Percentiles rank a stretch among this genome's conserved stretches.
phyloP scores from a whole-genome alignment of 2,888 invertebrate genomes.

The Oscheius sp. region DNA sequence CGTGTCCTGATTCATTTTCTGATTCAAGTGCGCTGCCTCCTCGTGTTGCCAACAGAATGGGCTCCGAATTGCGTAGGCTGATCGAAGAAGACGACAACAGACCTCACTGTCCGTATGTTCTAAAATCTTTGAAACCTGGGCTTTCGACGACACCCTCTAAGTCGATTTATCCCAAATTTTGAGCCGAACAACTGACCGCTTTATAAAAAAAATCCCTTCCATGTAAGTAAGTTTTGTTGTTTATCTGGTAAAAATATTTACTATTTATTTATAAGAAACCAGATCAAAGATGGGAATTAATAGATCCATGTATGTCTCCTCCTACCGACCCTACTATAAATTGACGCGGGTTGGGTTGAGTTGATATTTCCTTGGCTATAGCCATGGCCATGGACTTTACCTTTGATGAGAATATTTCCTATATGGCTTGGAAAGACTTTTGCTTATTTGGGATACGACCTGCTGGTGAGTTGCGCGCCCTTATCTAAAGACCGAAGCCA shows the following conservation, averaged over 20 bases:
- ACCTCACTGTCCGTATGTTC: background rate
- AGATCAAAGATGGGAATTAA: background rate
- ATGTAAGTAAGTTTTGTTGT: no score
- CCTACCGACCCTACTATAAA: background rate
- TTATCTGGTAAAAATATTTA: no score
- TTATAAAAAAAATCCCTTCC: no score
- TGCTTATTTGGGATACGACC: conserved; percentile 17
- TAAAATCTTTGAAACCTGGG: background rate
- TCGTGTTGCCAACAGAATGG: background rate
- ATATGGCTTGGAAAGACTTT: conserved; percentile 22
- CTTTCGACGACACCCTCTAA: background rate
- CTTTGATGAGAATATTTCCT: conserved; percentile 8
- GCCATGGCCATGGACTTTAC: conserved; percentile 3
- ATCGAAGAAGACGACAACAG: conserved; percentile 4
- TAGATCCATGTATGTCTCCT: background rate
- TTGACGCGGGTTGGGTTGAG: background rate
- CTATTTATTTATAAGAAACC: no score
- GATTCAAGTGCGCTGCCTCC: background rate
- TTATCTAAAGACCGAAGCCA: no score
- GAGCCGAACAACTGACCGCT: no score
- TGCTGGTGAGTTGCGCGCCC: no score
- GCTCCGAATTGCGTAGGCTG: conserved; percentile 14
- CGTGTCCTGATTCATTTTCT: background rate
- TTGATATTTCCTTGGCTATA: background rate
- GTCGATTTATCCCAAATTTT: background rate